Evolutionary conservation across 2,888 invertebrate genomes (phyloP).

Genomic region (Pseudoips prasinana): DNA sequence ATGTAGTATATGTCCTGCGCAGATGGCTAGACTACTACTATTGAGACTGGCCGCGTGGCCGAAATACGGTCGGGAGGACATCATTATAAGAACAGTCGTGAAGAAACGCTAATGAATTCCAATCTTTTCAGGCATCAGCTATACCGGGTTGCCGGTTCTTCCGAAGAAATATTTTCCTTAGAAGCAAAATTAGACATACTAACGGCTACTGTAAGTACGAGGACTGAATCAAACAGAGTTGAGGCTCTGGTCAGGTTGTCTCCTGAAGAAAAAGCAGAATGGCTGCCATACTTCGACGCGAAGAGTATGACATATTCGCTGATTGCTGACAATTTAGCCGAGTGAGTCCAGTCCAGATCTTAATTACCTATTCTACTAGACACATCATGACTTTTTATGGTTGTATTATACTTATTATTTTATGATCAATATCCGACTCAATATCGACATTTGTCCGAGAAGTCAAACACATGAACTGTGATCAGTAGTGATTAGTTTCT

Average conservation of each 20-base stretch:
- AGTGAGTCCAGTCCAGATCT: conserved; percentile 42
- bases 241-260: conserved; percentile 60
- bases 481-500: no score
- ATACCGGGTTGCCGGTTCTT: conserved; percentile 54
- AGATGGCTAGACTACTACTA: not conserved
- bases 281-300: conserved; percentile 56
- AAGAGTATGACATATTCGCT: conserved; percentile 50
- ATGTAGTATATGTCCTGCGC: not conserved
- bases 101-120: conserved; percentile 1
- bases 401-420: no score
- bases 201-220: conserved; percentile 48
- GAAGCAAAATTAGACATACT: conserved; percentile 56
- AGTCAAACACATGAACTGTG: no score
- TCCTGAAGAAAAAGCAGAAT: conserved; percentile 55
- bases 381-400: no score
- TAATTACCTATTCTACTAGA: not conserved
- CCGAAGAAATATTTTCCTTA: conserved; percentile 44
- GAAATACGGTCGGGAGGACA: no score
- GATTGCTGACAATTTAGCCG: conserved; percentile 61
- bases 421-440: no score
- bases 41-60: not conserved
- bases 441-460: no score
- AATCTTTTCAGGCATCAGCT: conserved; percentile 54
- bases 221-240: conserved; percentile 46
- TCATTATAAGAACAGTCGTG: conserved; percentile 2